phyloP scores from a whole-genome alignment of 1,140 invertebrate genomes.

The Drosophila dunni region DNA sequence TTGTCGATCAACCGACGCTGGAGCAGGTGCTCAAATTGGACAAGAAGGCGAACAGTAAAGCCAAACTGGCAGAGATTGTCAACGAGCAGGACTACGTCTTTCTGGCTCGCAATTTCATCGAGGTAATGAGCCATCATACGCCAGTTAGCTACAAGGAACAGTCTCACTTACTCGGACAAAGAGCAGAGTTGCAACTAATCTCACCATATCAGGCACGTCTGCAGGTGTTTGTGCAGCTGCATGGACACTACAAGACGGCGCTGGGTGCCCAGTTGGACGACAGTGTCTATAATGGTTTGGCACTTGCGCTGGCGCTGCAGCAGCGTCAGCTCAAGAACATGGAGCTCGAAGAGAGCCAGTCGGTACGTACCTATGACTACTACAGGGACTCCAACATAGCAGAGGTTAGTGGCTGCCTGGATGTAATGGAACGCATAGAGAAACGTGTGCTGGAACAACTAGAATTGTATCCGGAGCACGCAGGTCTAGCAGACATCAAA shows the following conservation, averaged over 20 bases:
- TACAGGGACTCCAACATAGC: conserved; percentile 94
- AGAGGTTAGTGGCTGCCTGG: conserved; percentile 90
- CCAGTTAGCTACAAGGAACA: conserved; percentile 53
- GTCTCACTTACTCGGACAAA: not conserved
- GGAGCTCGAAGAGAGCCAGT: conserved; percentile 36
- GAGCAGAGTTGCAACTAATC: conserved; percentile 50
- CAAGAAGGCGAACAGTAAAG: conserved; percentile 51
- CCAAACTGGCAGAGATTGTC: conserved; percentile 64
- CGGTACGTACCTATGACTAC: conserved; percentile 87
- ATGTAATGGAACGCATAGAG: conserved; percentile 88
- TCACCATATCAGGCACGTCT: conserved; percentile 60
- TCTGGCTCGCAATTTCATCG: conserved; percentile 69
- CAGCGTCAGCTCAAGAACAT: conserved; percentile 62
- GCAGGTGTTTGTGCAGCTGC: conserved; percentile 69
- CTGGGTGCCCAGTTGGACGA: conserved; percentile 63
- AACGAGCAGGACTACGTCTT: conserved; percentile 76
- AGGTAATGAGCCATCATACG: conserved; percentile 66
- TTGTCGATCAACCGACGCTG: conserved; percentile 85
- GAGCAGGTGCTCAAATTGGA: conserved; percentile 77
- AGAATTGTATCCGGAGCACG: conserved; percentile 95
- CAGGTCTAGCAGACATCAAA: conserved; percentile 91
- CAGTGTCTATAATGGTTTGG: conserved; percentile 65
- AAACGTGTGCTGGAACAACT: conserved; percentile 89
- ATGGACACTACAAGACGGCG: conserved; percentile 59
- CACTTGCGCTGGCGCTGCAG: conserved; percentile 65